A percentile compares a stretch with the other conserved stretches of the same genome.
Evolutionary conservation across 1,140 invertebrate species (phyloP).

Genomic region (Listronotus oregonensis): DNA sequence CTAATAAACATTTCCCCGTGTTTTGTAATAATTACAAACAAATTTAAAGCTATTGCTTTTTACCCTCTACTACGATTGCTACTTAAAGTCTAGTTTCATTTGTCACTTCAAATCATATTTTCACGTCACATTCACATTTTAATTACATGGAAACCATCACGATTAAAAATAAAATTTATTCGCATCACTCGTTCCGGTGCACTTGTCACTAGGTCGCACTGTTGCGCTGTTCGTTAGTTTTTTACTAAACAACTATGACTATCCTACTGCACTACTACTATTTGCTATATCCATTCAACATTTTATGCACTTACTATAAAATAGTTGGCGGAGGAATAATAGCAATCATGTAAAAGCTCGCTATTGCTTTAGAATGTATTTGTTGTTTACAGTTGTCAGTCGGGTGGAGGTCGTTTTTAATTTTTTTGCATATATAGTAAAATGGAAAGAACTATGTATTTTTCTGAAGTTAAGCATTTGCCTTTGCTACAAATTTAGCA

Average conservation of each 20-base stretch:
- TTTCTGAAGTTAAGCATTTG: too few species aligned
- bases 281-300: conserved; percentile 33
- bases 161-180: conserved; percentile 6
- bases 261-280: conserved; percentile 36
- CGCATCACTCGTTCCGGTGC: conserved; percentile 22
- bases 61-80: neutral
- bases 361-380: conserved; percentile 31
- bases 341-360: conserved; percentile 24
- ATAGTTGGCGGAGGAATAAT: conserved; percentile 38
- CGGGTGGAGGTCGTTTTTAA: conserved; percentile 19
- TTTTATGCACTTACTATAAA: conserved; percentile 38
- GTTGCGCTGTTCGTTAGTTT: conserved; percentile 27
- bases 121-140: neutral
- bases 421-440: neutral
- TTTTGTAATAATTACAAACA: too few species aligned
- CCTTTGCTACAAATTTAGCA: too few species aligned
- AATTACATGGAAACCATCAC: neutral
- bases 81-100: neutral
- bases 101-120: neutral
- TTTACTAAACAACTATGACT: conserved; percentile 30
- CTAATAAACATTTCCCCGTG: too few species aligned
- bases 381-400: conserved; percentile 31
- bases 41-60: too few species aligned
- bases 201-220: conserved; percentile 29
- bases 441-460: too few species aligned